Evolutionary conservation across 2,888 invertebrate genomes (phyloP), one percentile per base, ranked within the genome.

Genomic region (Spicauda simplicius): DNA sequence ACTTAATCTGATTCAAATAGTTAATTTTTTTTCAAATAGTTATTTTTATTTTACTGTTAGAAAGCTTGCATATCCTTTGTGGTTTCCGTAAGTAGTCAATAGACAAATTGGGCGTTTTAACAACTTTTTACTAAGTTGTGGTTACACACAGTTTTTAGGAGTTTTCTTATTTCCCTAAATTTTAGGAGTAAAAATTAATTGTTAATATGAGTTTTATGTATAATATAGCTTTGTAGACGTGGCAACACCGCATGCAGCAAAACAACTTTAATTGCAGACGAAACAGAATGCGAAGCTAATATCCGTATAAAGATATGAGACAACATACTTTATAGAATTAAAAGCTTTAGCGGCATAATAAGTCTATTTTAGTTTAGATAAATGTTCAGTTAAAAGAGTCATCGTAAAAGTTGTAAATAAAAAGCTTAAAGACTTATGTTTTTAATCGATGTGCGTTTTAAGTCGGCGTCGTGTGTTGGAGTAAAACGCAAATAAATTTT

Each of bases 401-500:
- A 70, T 74, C 74, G 77, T 81, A 75, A 77, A 78, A 79, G 76
- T 75, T 69, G 69, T 75, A 68, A 73, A 79, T 77, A 76, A 78
- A 75, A 77, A 76, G 77, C 70, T 74, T 75, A 77, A 82, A 81
- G 80, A 83, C 79, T 76, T 77, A 79, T 79, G 80, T 82, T 82
- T 80, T 74, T 77, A 80, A 78, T 80, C 76, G 80, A 82, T 81
- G 81, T 83, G 81, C 78, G 77, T 83, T 85, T 79, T 76, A 76
- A 82, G 79, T 76, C 80, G 83, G 77, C 73, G 77, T 74, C 77
- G 73, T 84, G 85, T 85, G 84, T 81, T 81, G 73, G 79, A 76
- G 86, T 88, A 82, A 88, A 87, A 88, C 84, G 87, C 86, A 87
- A 84, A 91, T 91, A 91, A 90, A 91, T 91, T 86, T 85, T 78